These are phyloP conservation scores for Xenopus tropicalis DNA, from an alignment of 2,113 vertebrate genomes.

Conservation along the genomic window UCB_Xtro_10.0 CM004444.2:34725501-34726000, in stretches of 20 bases:
- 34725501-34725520: too few species aligned
- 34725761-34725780: conserved; percentile 60
- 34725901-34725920: conserved; percentile 50
- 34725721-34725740: conserved; percentile 68
- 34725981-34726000: conserved; percentile 55
- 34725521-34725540: too few species aligned
- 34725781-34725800: conserved; percentile 54
- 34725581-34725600: conserved; percentile 92
- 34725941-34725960: conserved; percentile 55
- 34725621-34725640: conserved; percentile 80
- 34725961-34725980: conserved; percentile 46
- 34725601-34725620: conserved; percentile 86
- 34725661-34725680: conserved; percentile 61
- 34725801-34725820: conserved; percentile 57
- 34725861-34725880: conserved; percentile 56
- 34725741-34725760: conserved; percentile 57
- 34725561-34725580: conserved; percentile 51
- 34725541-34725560: too few species aligned
- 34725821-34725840: conserved; percentile 62
- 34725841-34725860: conserved; percentile 61
- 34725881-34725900: conserved; percentile 56
- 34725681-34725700: conserved; percentile 62
- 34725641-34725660: conserved; percentile 78
- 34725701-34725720: conserved; percentile 72
- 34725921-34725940: conserved; percentile 52